Evolutionary conservation across 1,140 invertebrate species (phyloP).

Genomic region (Pseudomyrmex gracilis): DNA sequence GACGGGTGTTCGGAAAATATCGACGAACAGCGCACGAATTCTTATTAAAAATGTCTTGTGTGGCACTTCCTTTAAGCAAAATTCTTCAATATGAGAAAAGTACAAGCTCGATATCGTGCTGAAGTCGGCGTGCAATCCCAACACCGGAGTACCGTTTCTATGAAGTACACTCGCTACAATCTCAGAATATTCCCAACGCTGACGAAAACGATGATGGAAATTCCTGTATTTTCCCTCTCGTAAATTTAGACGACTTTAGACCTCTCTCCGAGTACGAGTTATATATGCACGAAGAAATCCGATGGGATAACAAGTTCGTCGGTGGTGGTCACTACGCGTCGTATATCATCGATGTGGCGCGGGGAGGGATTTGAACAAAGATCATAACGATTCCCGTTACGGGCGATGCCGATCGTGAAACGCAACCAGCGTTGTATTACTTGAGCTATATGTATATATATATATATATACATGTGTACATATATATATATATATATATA

Average conservation of each 20-base stretch:
- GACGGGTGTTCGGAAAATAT: neutral
- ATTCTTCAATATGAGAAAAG: neutral
- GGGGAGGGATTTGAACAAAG: constrained; percentile 53
- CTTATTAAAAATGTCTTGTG: neutral
- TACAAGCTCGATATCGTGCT: neutral
- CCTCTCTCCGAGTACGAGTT: constrained; percentile 2
- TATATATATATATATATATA: constrained; percentile 9
- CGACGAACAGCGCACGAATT: too few relatives aligned
- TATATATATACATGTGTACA: too few relatives aligned
- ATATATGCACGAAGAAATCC: constrained; percentile 45
- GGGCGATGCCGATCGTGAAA: constrained; percentile 60
- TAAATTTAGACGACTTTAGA: constrained; percentile 43
- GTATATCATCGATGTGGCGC: constrained; percentile 49
- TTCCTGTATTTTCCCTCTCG: constrained; percentile 1
- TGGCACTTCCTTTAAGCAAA: neutral
- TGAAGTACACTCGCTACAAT: constrained; percentile 22
- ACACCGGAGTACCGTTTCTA: constrained; percentile 33
- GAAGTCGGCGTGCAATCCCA: neutral
- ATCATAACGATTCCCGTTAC: constrained; percentile 65
- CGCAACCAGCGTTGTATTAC: constrained; percentile 62
- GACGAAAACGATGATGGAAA: constrained; percentile 39
- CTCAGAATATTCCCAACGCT: constrained; percentile 7
- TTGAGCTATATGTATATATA: neutral
- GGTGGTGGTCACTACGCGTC: neutral
- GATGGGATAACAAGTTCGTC: constrained; percentile 56